Base-by-base conservation (phyloP, 2,888 invertebrate species). In the Tenthredo notha region DNA sequence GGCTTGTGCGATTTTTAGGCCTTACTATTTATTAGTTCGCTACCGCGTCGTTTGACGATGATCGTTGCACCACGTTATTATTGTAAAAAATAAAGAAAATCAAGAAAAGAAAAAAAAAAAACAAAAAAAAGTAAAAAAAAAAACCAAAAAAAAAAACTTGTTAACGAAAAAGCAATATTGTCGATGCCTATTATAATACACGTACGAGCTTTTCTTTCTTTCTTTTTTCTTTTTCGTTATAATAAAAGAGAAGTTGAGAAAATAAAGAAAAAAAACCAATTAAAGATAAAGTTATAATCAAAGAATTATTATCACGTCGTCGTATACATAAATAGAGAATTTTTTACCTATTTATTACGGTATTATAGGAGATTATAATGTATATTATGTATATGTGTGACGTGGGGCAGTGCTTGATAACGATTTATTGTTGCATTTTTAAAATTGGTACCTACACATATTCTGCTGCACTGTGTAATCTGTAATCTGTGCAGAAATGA, bases 151-250 rank as follows among this genome's bases (percentile, higher is more conserved):
- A 37, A 50, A 77, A 25, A 54, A 84, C 43, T 85, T 65, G 80
- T 77, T 82, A 91, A 92, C 90, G 90, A 91, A 92, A 89, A 93
- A 93, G 92, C 93, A 93, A 93, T 93, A 93, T 89, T 92, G 87
- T 90, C 88, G 91, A 92, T 92, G 93, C 93, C 92, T 93, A 90
- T 88, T 87, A 87, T 70, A 85, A 87, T 43, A 74, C 74, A 83
- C 86, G 86, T 86, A 89, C 86, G 87, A 89, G 88, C 89, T 89
- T 89, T 88, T 88, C 12, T 77, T 50, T 50, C 29, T 50, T 50
- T 33, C n/a, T 7, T 77, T 18, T 18, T 37, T 25, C 29, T 15
- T 10, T 33, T 25, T 33, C 0, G 29, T 54, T 4, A 67, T 67
- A 7, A 33, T 15, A 15, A 33, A 15, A 33, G 25, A 67, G 33